Evolutionary conservation across 2,888 invertebrate species (phyloP).

Genomic region (Sepioteuthis lessoniana): DNA sequence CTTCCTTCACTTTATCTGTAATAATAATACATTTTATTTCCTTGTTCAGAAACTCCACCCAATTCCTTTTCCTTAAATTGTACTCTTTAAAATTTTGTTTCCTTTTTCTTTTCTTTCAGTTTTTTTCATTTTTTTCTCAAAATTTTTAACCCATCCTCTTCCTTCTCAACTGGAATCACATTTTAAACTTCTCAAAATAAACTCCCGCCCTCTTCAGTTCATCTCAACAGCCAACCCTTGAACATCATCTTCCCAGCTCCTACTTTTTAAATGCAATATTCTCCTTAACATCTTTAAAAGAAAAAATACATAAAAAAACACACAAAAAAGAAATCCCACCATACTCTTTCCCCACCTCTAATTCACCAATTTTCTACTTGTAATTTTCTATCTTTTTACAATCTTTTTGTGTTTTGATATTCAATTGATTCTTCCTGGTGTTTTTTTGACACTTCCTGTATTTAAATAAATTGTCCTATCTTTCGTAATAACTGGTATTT

Average conservation of each 20-base stretch:
- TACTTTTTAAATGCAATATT: not conserved
- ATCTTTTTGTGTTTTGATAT: not conserved
- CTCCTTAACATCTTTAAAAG: conserved; percentile 6
- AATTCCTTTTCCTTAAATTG: not conserved
- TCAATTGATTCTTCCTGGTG: conserved; percentile 16
- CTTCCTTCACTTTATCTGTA: not conserved
- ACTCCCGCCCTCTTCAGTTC: not conserved
- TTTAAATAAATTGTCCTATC: conserved; percentile 33
- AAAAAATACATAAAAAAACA: too few species aligned
- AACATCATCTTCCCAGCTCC: not conserved
- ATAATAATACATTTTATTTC: not conserved
- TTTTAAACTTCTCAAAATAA: not conserved
- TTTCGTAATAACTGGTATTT: not conserved
- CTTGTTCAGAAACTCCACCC: not conserved
- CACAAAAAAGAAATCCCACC: not conserved
- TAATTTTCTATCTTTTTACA: not conserved
- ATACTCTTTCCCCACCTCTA: not conserved
- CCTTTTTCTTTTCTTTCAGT: not conserved
- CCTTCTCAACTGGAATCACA: not conserved
- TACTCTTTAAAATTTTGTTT: not conserved
- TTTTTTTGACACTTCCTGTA: not conserved
- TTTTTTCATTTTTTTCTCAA: not conserved
- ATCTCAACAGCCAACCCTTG: not conserved
- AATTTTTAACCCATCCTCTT: not conserved
- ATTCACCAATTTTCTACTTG: not conserved